Evolutionary conservation across 2,797 vertebrate genomes (phyloP).

Genomic region (Myotis pilosus): DNA sequence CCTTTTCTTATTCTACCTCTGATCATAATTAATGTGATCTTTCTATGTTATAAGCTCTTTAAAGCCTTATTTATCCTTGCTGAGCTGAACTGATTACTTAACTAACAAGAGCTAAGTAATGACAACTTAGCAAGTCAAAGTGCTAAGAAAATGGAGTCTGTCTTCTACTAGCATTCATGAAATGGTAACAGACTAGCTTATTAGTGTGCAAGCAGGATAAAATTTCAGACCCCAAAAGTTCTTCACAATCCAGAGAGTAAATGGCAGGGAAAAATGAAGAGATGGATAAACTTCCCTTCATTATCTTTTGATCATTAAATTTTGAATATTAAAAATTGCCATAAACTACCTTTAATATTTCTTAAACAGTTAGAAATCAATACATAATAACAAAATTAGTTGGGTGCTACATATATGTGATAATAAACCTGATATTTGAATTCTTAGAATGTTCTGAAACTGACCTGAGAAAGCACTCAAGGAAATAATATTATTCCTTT

Average conservation of each 20-base stretch:
- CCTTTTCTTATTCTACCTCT: background rate
- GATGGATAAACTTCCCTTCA: background rate
- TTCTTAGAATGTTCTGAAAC: slow-evolving; percentile 6
- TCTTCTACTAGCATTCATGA: background rate
- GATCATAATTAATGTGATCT: background rate
- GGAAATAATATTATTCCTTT: background rate
- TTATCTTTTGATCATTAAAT: background rate
- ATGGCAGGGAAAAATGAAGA: background rate
- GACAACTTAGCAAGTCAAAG: background rate
- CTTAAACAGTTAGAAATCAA: slow-evolving; percentile 12
- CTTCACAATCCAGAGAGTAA: background rate
- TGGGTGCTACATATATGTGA: background rate
- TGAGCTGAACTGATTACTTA: background rate
- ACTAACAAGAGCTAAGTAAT: background rate
- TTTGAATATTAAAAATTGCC: background rate
- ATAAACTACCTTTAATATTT: background rate
- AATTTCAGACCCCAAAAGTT: background rate
- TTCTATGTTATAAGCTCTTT: background rate
- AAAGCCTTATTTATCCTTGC: background rate
- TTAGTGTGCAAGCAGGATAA: background rate
- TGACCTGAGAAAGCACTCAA: background rate
- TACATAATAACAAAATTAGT: background rate
- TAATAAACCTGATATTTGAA: background rate
- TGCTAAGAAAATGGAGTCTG: background rate
- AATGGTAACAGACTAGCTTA: background rate